Evolutionary conservation across 35 echinoderm and acorn worm species (phyloP).

Genomic region (Anneissia japonica): DNA sequence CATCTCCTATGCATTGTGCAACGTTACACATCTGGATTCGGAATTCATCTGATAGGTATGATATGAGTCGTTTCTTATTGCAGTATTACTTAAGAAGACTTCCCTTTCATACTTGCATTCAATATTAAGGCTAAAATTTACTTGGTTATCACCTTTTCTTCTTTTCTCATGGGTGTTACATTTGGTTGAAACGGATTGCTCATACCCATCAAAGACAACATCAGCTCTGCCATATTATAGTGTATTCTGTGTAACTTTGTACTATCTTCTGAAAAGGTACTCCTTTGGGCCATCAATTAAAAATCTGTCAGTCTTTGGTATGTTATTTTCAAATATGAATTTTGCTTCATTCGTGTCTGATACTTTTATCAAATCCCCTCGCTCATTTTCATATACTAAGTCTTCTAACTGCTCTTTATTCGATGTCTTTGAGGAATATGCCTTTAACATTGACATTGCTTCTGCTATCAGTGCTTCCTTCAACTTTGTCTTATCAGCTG

Average conservation of each 20-base stretch:
- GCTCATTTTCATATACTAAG: not conserved
- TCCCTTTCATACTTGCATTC: not conserved
- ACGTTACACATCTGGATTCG: not conserved
- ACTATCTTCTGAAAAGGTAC: not conserved
- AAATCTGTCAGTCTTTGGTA: not conserved
- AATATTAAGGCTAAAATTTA: not conserved
- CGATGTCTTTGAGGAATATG: slow-evolving; percentile 36
- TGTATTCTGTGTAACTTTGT: not conserved
- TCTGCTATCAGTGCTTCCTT: slow-evolving; percentile 1
- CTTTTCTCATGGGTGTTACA: too few relatives aligned
- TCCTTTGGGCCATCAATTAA: not conserved
- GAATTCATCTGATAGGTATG: not conserved
- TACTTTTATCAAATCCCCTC: not conserved
- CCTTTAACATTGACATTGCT: not conserved
- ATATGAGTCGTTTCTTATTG: not conserved
- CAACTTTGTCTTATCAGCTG: slow-evolving; percentile 46
- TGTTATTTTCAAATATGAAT: not conserved
- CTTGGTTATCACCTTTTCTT: too few relatives aligned
- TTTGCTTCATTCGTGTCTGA: not conserved
- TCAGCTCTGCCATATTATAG: not conserved
- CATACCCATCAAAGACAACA: slow-evolving; percentile 1
- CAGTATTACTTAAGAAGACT: not conserved
- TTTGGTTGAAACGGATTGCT: too few relatives aligned
- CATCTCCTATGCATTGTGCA: not conserved
- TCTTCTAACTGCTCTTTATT: not conserved